Evolutionary conservation across 2,113 vertebrate species (phyloP), one percentile per base, ranked within the genome.

Genomic region (Calyptomena viridis): DNA sequence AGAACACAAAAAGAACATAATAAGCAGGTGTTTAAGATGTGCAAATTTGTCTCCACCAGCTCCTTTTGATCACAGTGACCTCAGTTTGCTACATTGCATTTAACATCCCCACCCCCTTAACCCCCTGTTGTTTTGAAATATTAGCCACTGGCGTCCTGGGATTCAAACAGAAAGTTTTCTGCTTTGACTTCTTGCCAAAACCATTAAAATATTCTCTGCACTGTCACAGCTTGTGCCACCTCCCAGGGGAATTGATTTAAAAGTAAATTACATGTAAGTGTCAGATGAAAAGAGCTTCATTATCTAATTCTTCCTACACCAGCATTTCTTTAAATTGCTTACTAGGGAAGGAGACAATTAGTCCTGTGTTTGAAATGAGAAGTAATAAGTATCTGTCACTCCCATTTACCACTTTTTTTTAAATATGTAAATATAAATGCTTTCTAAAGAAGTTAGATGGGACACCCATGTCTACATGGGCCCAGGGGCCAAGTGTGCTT

Each of bases 251-350:
- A 73, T 46, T 77, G 94, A 91, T 96, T 95, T 97, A 84, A 87
- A 93, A 97, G 93, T 95, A 97, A 97, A 97, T 97, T 97, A 87
- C 90, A 96, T 87, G 37, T 92, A 96, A 97, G 94, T 87, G 94
- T 97, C 55, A 20, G 90, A 96, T 96, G 81, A 96, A 96, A 96
- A 96, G 94, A 90, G 80, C 91, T 96, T 97, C 96, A 97, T 97
- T 97, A 97, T 94, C 95, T 90, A 95, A 93, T 96, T 96, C 95
- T 97, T 97, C 90, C 91, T 95, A 94, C 90, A 96, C 88, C 90
- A 93, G 95, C 96, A 95, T 95, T 96, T 97, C 88, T 95, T 96
- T 82, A 96, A 97, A 97, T 97, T 97, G 95, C 95, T 97, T 97
- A 93, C 94, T 67, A 91, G 90, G 88, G 91, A 94, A 84, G 85